Conservation (phyloP, 2,888 invertebrate species). For the Hipparchia semele region DNA sequence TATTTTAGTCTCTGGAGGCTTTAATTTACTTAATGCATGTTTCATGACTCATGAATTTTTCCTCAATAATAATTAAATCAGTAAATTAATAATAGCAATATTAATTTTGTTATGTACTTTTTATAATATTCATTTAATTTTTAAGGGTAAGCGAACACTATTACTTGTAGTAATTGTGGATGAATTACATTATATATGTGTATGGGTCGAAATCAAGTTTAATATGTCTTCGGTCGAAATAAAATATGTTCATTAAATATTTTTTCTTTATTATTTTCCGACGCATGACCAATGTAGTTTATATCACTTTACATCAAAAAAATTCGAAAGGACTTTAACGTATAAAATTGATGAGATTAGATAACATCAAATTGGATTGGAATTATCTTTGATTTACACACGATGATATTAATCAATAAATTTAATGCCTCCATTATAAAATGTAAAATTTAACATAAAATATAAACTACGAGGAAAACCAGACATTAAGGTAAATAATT, state of each 20-base stretch:
- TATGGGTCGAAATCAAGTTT: slow-evolving; percentile 50
- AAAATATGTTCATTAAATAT: slow-evolving; percentile 49
- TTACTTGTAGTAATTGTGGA: slow-evolving; percentile 33
- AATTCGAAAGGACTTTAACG: no score
- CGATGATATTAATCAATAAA: no score
- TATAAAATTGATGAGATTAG: no score
- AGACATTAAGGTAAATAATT: no score
- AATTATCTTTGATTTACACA: no score
- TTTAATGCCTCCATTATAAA: no score
- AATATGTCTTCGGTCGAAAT: slow-evolving; percentile 42
- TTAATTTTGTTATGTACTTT: slow-evolving; percentile 33
- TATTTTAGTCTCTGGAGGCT: slow-evolving; percentile 22
- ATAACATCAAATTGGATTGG: no score
- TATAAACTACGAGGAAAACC: no score
- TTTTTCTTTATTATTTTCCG: slow-evolving; percentile 32
- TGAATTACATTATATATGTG: slow-evolving; percentile 34
- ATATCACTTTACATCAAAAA: no score
- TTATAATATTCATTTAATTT: slow-evolving; percentile 31
- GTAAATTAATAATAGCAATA: slow-evolving; percentile 23
- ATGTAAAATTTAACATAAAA: no score
- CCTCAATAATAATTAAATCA: slow-evolving; percentile 11
- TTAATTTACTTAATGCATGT: slow-evolving; percentile 22
- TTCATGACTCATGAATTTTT: slow-evolving; percentile 1
- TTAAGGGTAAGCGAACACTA: slow-evolving; percentile 31
- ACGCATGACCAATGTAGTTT: no score